phyloP scores from a whole-genome alignment of 2,888 invertebrate genomes.

The Cabera pusaria region DNA sequence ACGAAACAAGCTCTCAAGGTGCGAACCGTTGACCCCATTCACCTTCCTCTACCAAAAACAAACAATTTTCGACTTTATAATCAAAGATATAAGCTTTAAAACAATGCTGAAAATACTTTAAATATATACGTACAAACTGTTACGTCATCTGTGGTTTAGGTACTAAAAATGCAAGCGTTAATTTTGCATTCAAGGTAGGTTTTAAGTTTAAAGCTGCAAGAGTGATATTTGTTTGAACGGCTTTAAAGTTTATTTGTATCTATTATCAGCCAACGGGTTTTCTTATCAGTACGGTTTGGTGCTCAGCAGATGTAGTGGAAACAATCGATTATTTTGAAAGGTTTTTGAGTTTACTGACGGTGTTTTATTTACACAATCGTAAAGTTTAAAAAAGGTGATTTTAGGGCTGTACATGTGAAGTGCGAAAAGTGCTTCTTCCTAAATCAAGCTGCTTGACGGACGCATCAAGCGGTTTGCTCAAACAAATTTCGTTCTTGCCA shows the following conservation, averaged over 20 bases:
- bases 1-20: slow-evolving; percentile 67
- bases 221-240: slow-evolving; percentile 16
- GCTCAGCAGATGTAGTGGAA: slow-evolving; percentile 37
- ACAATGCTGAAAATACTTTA: neutral
- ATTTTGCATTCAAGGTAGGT: no score
- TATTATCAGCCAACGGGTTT: slow-evolving; percentile 32
- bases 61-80: slow-evolving; percentile 30
- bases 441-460: no score
- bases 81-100: slow-evolving; percentile 16
- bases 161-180: slow-evolving; percentile 7
- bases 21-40: slow-evolving; percentile 74
- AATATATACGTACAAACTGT: no score
- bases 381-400: no score
- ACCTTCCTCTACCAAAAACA: slow-evolving; percentile 20
- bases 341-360: slow-evolving; percentile 1
- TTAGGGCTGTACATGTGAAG: no score
- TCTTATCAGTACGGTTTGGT: slow-evolving; percentile 38
- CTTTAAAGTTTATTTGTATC: slow-evolving; percentile 1
- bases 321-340: slow-evolving; percentile 36
- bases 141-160: neutral
- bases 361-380: no score
- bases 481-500: no score
- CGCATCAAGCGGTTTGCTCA: no score
- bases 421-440: no score
- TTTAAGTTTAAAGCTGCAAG: slow-evolving; percentile 17